Base-by-base conservation (phyloP, 2,888 invertebrate genomes). In the Clivina fossor region DNA sequence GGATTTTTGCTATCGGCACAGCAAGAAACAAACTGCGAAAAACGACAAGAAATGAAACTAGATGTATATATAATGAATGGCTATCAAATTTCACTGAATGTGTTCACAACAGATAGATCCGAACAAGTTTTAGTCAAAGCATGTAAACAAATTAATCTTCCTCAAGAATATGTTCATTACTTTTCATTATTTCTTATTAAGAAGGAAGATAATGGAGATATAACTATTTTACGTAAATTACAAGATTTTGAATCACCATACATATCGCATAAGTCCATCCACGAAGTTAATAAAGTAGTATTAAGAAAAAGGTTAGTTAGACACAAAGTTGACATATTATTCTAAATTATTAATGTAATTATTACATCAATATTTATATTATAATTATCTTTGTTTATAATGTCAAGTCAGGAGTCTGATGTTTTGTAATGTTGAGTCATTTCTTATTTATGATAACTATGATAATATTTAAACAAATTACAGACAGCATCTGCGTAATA, bases 161-260 rank as follows among this genome's bases (percentile, higher is more conserved):
- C 89, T 50, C 82, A 85, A 65, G 86, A 91, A 67, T 83, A 88
- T 73, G 80, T 85, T 53, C 86, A 86, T 68, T 95, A 91, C 74
- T 98, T 97, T 78, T 89, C 93, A 41, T 77, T 98, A 53, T 98
- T 87, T 76, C 80, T 97, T 60, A 86, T 93, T 65, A 85, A 85
- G 63, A 87, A 88, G 74, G 84, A 81, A 64, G 86, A 85, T 30
- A 84, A 83, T 65, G 81, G 84, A 67, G 83, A 83, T 35, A 77
- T 83, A 68, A 78, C 82, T 77, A 85, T 94, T 66, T 77, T 95
- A 60, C 83, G 96, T 63, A 92, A 91, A 72, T 77, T 99, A 61
- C 92, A 96, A 76, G 91, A 97, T 73, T 98, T 95, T 79, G 98
- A 99, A 80, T 93, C 95, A 62, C 97, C 98, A 1, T 92, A 88